phyloP scores from a whole-genome alignment of 1,140 invertebrate genomes.

The Argopecten irradians region DNA sequence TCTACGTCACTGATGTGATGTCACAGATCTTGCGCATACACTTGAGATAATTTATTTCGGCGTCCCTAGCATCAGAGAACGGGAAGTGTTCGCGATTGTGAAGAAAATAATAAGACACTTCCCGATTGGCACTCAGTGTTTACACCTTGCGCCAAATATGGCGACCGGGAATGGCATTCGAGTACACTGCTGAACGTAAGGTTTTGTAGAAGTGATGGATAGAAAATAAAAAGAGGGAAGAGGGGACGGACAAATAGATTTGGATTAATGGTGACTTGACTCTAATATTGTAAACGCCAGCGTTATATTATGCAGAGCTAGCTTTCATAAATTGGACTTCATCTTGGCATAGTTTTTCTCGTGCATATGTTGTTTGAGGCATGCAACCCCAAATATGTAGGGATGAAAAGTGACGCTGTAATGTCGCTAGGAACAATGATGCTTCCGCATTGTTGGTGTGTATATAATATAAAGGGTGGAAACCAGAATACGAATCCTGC shows the following conservation, averaged over 20 bases:
- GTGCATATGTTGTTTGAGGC: constrained; percentile 21
- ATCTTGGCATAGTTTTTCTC: constrained; percentile 13
- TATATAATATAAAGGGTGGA: neutral
- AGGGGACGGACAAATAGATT: neutral
- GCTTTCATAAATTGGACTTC: constrained; percentile 23
- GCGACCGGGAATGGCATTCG: constrained; percentile 2
- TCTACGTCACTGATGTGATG: constrained; percentile 26
- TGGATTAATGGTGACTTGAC: neutral
- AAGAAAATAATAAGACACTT: constrained; percentile 30
- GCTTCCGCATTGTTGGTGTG: neutral
- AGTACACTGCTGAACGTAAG: constrained; percentile 37
- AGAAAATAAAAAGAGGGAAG: neutral
- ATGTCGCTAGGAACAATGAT: neutral
- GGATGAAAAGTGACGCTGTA: constrained; percentile 11
- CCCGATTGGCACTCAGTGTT: constrained; percentile 27
- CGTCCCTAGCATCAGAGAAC: constrained; percentile 31
- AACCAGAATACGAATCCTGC: neutral
- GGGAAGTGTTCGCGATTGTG: constrained; percentile 35
- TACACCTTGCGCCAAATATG: constrained; percentile 49
- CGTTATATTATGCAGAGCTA: neutral
- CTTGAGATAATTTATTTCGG: constrained; percentile 32
- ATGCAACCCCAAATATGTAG: constrained; percentile 47
- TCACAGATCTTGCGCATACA: constrained; percentile 31
- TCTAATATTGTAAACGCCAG: neutral
- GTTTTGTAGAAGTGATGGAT: constrained; percentile 39